Base-by-base conservation (phyloP, 1,140 invertebrate species). In the Bombus fervidus region DNA sequence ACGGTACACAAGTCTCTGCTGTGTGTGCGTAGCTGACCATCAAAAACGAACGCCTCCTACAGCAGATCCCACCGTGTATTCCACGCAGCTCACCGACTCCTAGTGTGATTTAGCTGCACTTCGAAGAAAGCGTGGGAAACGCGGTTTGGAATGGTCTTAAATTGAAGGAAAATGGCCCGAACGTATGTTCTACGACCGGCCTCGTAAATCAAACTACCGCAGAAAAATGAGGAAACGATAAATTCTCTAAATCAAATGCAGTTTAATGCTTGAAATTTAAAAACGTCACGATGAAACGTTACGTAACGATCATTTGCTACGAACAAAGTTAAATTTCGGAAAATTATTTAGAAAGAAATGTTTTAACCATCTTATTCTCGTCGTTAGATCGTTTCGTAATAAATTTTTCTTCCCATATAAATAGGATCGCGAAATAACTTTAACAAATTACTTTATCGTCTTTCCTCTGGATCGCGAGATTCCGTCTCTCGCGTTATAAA, bases 11-110 rank as follows among this genome's bases (percentile, higher is more conserved):
- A 31, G 47, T 57, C 76, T 62, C 43, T 53, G 28, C 66, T 68
- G 79, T 79, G 89, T 88, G 87, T 86, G 68, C 43, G 69, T 64
- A 79, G 85, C 74, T 71, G 78, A 83, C 88, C 83, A 73, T 87
- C 72, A 86, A 85, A 90, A 93, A 89, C 83, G 85, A 85, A 87
- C 75, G 62, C 75, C 87, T 87, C 76, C 83, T 80, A 85, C 81
- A 91, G 76, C 90, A 87, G 91, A 91, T 91, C 90, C 88, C 81
- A 9, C 66, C 66, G 66, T 90, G 66, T 84, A 90, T 89, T 90
- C 31, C 57, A 34, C 28, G 31, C 25, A 37, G 39, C 34, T 34
- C 37, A 8, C 1, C 37, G 69, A 28, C 10, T n/a, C 28, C 3
- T 39, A 28, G 3, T 31, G 59, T 3, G 53, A 77, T 62, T 62